Conservation (phyloP, 2,888 invertebrate species). For the Agrilus cyanescens region DNA sequence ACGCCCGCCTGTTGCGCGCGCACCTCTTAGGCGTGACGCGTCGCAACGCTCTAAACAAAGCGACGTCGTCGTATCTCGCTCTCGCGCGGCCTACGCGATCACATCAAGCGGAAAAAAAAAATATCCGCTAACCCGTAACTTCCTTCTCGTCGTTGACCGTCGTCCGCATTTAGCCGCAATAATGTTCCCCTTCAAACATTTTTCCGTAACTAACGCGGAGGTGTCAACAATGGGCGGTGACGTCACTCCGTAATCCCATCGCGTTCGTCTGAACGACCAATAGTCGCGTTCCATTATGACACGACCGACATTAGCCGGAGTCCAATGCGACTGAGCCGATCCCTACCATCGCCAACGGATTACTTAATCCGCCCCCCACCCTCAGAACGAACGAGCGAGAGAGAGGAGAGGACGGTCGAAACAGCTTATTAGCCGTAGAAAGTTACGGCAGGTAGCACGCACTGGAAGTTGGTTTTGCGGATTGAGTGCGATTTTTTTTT, state of each 20-base stretch:
- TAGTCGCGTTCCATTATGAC: constrained; percentile 16
- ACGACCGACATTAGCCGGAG: constrained; percentile 12
- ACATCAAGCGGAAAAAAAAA: no score
- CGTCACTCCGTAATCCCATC: constrained; percentile 26
- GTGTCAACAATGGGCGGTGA: constrained; percentile 27
- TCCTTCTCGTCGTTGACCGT: background rate
- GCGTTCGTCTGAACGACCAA: constrained; percentile 25
- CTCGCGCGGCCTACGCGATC: background rate
- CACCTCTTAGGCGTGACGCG: no score
- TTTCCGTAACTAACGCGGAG: constrained; percentile 22
- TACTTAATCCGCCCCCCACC: constrained; percentile 23
- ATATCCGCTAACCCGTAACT: background rate
- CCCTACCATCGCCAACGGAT: constrained; percentile 19
- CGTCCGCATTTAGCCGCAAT: background rate
- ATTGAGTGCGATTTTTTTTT: no score
- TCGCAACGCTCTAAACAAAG: no score
- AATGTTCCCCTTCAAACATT: constrained; percentile 7
- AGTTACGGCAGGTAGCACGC: constrained; percentile 32
- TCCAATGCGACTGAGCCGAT: constrained; percentile 18
- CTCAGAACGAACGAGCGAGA: constrained; percentile 20
- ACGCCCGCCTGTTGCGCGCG: no score
- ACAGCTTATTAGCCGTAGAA: constrained; percentile 32
- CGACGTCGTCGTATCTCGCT: constrained; percentile 1
- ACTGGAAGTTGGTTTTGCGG: background rate
- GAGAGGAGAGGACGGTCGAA: constrained; percentile 22